Conservation (phyloP, 2,113 vertebrate species). For the Apodemus sylvaticus region DNA sequence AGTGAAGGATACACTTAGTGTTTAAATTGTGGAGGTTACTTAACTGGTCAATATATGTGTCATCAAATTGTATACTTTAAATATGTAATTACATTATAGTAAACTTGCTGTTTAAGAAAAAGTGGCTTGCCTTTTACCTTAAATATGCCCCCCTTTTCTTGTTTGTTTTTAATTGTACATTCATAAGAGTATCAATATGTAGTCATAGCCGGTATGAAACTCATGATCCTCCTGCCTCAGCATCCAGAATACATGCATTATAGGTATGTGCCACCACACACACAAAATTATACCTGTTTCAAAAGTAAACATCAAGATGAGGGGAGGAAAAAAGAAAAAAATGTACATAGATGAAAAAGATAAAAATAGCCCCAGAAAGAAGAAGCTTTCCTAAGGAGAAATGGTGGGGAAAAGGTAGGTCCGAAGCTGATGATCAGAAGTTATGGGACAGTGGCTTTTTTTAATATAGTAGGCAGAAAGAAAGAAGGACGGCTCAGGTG, state of each 20-base stretch:
- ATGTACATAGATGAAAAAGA: not conserved
- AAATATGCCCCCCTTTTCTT: not conserved
- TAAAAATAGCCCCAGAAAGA: not conserved
- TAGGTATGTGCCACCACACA: not conserved
- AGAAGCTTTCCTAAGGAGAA: slow-evolving; percentile 11
- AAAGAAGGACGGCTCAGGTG: not conserved
- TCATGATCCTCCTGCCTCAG: not conserved
- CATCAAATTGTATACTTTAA: not conserved
- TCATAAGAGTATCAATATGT: not conserved
- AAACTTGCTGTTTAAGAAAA: not conserved
- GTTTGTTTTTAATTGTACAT: not conserved
- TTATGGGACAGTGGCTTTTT: not conserved
- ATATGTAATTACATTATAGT: not conserved
- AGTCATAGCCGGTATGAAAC: not conserved
- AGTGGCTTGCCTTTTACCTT: slow-evolving; percentile 30
- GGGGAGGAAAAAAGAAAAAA: not conserved
- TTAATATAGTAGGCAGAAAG: slow-evolving; percentile 7
- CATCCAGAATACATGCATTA: not conserved
- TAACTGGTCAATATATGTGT: not conserved
- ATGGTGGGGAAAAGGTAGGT: not conserved
- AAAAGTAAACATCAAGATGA: slow-evolving; percentile 22
- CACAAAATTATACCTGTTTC: not conserved
- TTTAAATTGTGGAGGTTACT: not conserved
- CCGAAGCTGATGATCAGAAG: not conserved
- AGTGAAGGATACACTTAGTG: not conserved